Evolutionary conservation across 2,888 invertebrate species (phyloP), one percentile per base, ranked within the genome.

Genomic region (Thymelicus acteon): DNA sequence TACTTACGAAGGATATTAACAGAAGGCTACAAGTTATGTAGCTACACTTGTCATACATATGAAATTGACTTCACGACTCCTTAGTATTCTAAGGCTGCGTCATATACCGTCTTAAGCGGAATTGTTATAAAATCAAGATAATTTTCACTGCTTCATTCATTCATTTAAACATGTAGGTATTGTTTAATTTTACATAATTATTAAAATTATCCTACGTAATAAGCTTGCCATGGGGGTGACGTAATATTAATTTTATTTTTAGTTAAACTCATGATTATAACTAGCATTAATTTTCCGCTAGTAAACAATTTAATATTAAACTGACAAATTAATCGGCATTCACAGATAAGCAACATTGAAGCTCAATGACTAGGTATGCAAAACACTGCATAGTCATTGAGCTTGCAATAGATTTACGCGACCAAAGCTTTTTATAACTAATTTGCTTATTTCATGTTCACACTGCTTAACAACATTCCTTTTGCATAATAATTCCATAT

Each of bases 51-150:
- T 69, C 69, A 63, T 69, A 69, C 63, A 63, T 69, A 63, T 49
- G 69, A 69, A 69, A 63, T 63, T 69, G 63, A 58, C 69, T 69
- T 63, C 58, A 69, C 69, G 54, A 49, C 69, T 63, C 47, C 44
- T 69, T 69, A 63, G 69, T 69, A 69, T 69, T 48, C 69, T 69
- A 63, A 69, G 58, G 69, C 69, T 24, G 49, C 69, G 63, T 69
- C 63, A 69, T 63, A 54, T 63, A 58, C n/a, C 48, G 58, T 39
- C 57, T 63, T 69, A 69, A 58, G 63, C 63, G 24, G 63, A 58
- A 69, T 60, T 58, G 63, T 58, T 58, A 61, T 39, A 31, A 69
- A 69, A 69, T 63, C 68, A 69, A 69, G 68, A 69, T 69, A 57
- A 48, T 54, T 57, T 44, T 61, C 61, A 48, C 13, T 44, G 57